phyloP scores from a whole-genome alignment of 2,113 vertebrate species.

The Cochlearius cochlearius region DNA sequence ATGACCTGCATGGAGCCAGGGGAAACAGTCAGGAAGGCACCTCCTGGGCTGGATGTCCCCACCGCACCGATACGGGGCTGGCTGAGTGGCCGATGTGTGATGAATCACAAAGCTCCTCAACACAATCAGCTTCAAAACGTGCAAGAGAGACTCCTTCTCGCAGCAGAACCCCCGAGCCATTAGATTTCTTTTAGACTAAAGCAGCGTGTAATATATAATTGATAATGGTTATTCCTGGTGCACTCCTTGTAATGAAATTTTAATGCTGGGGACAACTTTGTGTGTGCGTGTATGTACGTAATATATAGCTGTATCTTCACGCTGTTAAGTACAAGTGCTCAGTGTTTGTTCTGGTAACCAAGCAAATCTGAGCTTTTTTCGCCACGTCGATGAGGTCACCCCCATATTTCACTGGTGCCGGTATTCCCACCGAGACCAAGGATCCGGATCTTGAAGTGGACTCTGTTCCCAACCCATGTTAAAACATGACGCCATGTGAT shows the following conservation, averaged over 20 bases:
- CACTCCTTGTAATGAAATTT: constrained; percentile 45
- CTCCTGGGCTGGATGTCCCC: not conserved
- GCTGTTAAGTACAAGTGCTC: not conserved
- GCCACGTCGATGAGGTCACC: not conserved
- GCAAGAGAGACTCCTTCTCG: not conserved
- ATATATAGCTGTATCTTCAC: not conserved
- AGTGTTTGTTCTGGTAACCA: not conserved
- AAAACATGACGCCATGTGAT: rapidly evolving
- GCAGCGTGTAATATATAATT: constrained; percentile 35
- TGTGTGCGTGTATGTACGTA: not conserved
- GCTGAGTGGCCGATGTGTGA: not conserved
- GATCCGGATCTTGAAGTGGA: not conserved
- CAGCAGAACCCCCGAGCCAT: not conserved
- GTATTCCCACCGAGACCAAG: not conserved
- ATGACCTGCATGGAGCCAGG: not conserved
- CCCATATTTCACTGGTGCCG: not conserved
- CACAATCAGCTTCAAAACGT: not conserved
- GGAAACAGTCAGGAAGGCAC: not conserved
- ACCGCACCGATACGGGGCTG: rapidly evolving
- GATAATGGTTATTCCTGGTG: constrained; percentile 46
- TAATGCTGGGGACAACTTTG: constrained; percentile 27
- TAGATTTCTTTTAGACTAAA: not conserved
- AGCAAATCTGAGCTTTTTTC: not conserved
- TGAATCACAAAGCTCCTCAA: not conserved
- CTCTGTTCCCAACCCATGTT: not conserved